These are phyloP conservation scores for Pavo muticus DNA, from an alignment of 2,113 vertebrate species.

Conservation along the genomic window DNA sequence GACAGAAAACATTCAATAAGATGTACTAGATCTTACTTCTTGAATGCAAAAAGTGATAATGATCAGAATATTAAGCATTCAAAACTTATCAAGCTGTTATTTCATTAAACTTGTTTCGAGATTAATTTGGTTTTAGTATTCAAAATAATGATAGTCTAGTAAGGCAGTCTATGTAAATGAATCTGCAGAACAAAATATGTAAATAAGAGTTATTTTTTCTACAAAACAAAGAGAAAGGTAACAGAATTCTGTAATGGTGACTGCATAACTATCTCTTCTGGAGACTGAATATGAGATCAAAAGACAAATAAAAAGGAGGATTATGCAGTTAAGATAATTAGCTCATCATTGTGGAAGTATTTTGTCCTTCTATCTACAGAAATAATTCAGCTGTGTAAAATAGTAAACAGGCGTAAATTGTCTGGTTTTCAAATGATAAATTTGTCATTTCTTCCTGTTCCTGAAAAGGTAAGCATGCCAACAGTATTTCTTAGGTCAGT, in stretches of 20 bases:
- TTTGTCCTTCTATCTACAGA: constrained; percentile 40
- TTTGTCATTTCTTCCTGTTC: background rate
- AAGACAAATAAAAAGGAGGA: background rate
- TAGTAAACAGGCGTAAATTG: background rate
- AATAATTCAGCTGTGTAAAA: constrained; percentile 12
- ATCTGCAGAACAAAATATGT: background rate
- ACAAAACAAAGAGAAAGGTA: background rate
- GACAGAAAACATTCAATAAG: background rate
- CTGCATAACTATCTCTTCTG: background rate
- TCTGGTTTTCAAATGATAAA: background rate
- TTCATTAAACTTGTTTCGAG: background rate
- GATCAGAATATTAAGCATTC: background rate
- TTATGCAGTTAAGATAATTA: constrained; percentile 17
- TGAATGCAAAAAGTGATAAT: background rate
- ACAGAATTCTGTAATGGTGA: background rate
- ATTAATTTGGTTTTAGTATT: background rate
- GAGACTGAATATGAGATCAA: background rate
- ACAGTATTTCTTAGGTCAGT: constrained; percentile 1
- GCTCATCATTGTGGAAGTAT: constrained; percentile 31
- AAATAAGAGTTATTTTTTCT: background rate
- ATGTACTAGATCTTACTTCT: background rate
- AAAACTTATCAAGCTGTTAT: background rate
- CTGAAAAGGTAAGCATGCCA: background rate
- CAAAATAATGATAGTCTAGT: background rate
- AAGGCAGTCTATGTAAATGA: background rate